Base-by-base conservation (phyloP, 2,113 vertebrate genomes). In the Dipodomys ordii region DNA sequence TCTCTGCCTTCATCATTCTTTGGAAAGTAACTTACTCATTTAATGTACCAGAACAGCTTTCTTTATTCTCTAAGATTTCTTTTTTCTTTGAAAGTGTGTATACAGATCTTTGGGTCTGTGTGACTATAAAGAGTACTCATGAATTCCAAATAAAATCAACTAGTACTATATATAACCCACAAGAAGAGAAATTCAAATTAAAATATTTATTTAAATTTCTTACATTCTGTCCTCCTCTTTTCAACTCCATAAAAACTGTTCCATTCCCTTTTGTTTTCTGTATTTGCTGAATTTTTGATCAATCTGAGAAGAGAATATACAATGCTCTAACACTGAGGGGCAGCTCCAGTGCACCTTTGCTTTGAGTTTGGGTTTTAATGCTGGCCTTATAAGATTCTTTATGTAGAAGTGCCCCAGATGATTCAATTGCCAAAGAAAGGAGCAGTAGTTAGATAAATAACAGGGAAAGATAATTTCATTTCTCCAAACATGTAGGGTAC, bases 131-230 rank as follows among this genome's bases (percentile, higher is more conserved):
- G 67, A 62, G 62, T 44, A 27, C 81, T 46, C 20, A 1, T 77
- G 44, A 80, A 86, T 93, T 92, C 35, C 83, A 28, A 96, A 92
- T 88, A 88, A 95, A 87, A 69, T 22, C 35, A 82, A 28, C 1
- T 62, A 32, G 2, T 84, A 7, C 27, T 92, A 65, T 92, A 76
- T 92, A 67, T 72, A 85, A 49, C 19, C 72, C 20, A 60, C 25
- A 93, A 46, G 18, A 88, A 94, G 28, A 28, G 39, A 65, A 89
- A 46, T 76, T 94, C 78, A 94, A 91, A 88, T 62, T 28, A 84
- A 67, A 92, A 46, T 83, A 83, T 65, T 77, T 80, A 72, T 60
- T 93, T 49, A 85, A 78, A 79, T 93, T 92, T 74, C 1, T 32
- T 92, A 78, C 69, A 86, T 69, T 1, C 2, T 44, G 62, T 81